A percentile compares a stretch with the other conserved stretches of the same genome.
Evolutionary conservation across 2,113 vertebrate genomes (phyloP).

Genomic region (Pantherophis guttatus): DNA sequence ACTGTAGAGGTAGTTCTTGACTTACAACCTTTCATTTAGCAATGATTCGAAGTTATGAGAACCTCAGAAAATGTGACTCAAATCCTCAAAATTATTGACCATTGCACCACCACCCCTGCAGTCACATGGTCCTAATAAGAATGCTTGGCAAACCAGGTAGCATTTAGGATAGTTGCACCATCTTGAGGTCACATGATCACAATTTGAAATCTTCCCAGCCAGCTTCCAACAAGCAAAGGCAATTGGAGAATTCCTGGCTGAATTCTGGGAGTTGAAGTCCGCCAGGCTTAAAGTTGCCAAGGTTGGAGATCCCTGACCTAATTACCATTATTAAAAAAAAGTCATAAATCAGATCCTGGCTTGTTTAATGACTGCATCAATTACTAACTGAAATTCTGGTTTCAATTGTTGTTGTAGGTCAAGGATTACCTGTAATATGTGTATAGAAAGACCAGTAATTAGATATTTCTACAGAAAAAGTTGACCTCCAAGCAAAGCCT

Average conservation of each 20-base stretch:
- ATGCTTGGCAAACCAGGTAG: not conserved
- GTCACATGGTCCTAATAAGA: not conserved
- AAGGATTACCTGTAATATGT: not conserved
- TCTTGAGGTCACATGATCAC: not conserved
- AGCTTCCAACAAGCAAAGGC: no score
- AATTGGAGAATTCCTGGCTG: no score
- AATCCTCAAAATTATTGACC: not conserved
- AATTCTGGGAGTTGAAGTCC: no score
- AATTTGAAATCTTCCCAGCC: not conserved
- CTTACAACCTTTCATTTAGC: no score
- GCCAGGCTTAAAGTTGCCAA: no score
- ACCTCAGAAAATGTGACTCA: not conserved
- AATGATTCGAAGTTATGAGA: not conserved
- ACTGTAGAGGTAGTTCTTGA: no score
- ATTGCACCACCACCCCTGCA: not conserved
- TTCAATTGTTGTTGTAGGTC: no score
- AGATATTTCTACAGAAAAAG: not conserved
- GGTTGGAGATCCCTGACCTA: no score
- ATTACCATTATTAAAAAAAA: no score
- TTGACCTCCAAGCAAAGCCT: not conserved
- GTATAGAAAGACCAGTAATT: not conserved
- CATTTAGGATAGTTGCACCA: not conserved
- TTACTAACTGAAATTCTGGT: no score
- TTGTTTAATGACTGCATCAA: no score
- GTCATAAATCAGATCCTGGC: no score